Percentiles rank a stretch among this genome's conserved stretches.
These are phyloP conservation scores for Danionella cerebrum DNA, from an alignment of 2,113 vertebrate species.

Conservation along the genomic window DNA sequence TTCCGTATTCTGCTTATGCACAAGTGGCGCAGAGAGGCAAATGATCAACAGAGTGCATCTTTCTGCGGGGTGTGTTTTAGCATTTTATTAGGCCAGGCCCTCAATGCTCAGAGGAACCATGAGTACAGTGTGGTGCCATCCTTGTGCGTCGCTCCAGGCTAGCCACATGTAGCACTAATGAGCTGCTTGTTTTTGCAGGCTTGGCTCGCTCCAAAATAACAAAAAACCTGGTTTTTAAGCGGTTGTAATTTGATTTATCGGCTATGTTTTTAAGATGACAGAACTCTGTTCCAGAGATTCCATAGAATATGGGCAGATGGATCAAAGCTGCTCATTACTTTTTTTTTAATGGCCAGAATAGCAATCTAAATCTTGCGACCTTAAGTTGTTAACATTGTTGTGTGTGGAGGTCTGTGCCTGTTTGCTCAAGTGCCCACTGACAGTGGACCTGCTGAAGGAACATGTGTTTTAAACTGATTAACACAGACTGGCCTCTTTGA, in stretches of 20 bases:
- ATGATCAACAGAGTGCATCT: slow-evolving; percentile 39
- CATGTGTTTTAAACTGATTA: slow-evolving; percentile 58
- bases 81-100: slow-evolving; percentile 51
- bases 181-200: slow-evolving; percentile 61
- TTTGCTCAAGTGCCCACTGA: slow-evolving; percentile 16
- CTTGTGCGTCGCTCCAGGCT: slow-evolving; percentile 52
- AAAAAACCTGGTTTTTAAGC: no score
- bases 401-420: background rate
- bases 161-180: slow-evolving; percentile 60
- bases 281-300: no score
- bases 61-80: slow-evolving; percentile 50
- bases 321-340: no score
- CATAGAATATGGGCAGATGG: no score
- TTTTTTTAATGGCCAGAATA: no score
- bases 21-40: background rate
- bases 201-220: slow-evolving; percentile 57
- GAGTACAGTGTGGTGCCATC: slow-evolving; percentile 48
- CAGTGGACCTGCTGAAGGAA: slow-evolving; percentile 26
- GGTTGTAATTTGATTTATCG: no score
- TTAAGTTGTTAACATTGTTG: slow-evolving; percentile 62
- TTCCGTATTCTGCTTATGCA: slow-evolving; percentile 6
- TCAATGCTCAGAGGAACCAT: slow-evolving; percentile 44
- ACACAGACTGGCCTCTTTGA: slow-evolving; percentile 46
- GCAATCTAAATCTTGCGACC: no score
- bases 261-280: no score